Evolutionary conservation across 2,113 vertebrate species (phyloP).

Genomic region (Rhadina sibilatrix): DNA sequence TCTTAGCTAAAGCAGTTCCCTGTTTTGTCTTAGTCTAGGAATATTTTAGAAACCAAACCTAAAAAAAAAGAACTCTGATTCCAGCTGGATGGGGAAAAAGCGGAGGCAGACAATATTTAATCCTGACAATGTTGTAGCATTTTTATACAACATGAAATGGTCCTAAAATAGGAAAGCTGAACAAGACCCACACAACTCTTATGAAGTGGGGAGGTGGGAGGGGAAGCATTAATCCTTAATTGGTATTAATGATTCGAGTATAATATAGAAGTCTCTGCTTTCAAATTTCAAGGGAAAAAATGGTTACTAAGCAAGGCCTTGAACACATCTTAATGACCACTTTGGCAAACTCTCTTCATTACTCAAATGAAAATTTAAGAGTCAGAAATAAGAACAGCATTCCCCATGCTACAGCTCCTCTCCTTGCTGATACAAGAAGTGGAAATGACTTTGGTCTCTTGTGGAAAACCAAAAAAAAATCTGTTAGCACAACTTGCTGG

Average conservation of each 20-base stretch:
- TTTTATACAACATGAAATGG: background rate
- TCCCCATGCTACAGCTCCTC: background rate
- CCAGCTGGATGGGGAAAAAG: background rate
- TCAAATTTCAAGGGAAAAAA: background rate
- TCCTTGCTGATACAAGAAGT: background rate
- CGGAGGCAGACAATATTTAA: background rate
- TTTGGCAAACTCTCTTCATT: background rate
- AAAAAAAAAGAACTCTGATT: background rate
- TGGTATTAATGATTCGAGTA: background rate
- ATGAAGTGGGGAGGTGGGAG: rapidly evolving
- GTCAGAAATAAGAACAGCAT: background rate
- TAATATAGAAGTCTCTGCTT: background rate
- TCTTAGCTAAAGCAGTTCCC: background rate
- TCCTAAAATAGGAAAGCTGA: background rate
- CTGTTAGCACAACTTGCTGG: background rate
- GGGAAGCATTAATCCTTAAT: background rate
- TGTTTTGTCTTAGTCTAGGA: background rate
- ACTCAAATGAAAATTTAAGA: background rate
- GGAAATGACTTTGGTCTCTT: background rate
- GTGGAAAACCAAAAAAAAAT: background rate
- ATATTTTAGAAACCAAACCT: background rate
- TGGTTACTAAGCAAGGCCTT: background rate
- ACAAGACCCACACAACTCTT: background rate
- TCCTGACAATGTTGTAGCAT: background rate
- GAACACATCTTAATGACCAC: background rate